Evolutionary conservation across 2,113 vertebrate species (phyloP), one percentile per base, ranked within the genome.

Genomic region (Neopipo cinnamomea): DNA sequence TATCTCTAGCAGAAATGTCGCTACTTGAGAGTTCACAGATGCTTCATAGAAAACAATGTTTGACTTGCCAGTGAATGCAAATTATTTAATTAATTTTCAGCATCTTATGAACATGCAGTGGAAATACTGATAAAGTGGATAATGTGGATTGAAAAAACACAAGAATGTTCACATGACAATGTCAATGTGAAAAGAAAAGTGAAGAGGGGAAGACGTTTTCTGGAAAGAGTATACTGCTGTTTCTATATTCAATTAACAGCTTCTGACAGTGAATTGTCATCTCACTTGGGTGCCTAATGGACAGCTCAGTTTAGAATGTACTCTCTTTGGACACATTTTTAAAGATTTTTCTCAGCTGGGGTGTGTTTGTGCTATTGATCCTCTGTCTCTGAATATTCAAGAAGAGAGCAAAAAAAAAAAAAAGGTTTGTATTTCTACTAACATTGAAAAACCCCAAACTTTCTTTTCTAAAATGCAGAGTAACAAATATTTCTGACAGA

Each of bases 321-420:
- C 28, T 15, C 6, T 74, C 28, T 46, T 95, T 67, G 61, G 50
- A 85, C 27, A 70, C 31, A 77, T 85, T 88, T 82, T 91, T 95
- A 68, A 96, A 89, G 59, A 30, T 49, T 81, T 83, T 92, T 86
- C 78, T 91, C 88, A 95, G 63, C 68, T 81, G 42, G 77, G 92
- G 55, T 88, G 15, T 71, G 16, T n/a, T 89, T 96, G 22, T 49
- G 47, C 14, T 77, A 88, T 89, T 75, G 73, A 94, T 95, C 77
- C 76, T 52, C 55, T 37, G 88, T 91, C 52, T 91, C 79, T 3
- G 0, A 93, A 82, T 87, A 73, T 85, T 97, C 84, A 87, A 66
- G 59, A 91, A 95, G 47, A 14, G 16, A 91, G 20, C 8, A 88
- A 37, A 14, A 83, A 23, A 87, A 83, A 23, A 87, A 86, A 47